Evolutionary conservation across 2,113 vertebrate genomes (phyloP).

Genomic region (Cynocephalus volans): DNA sequence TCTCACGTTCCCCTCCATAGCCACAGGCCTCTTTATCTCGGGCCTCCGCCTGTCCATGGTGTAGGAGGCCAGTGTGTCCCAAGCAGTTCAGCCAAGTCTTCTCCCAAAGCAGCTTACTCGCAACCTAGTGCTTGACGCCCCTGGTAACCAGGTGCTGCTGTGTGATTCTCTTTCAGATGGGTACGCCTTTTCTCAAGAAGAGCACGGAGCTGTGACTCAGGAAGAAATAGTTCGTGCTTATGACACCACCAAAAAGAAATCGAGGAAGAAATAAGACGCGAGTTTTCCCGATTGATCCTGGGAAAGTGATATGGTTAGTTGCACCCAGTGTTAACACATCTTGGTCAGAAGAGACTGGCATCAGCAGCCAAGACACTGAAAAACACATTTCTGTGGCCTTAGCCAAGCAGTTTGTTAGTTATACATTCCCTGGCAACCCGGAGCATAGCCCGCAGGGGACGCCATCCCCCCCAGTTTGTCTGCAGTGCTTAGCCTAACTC

Average conservation of each 20-base stretch:
- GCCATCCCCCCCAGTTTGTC: conserved; percentile 75
- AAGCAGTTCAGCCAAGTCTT: accelerated
- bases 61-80: background rate
- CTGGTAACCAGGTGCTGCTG: background rate
- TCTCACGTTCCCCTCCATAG: background rate
- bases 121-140: accelerated
- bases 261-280: conserved; percentile 91
- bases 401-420: conserved; percentile 87
- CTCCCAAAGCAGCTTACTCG: background rate
- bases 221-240: conserved; percentile 98
- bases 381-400: conserved; percentile 92
- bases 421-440: conserved; percentile 75
- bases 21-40: background rate
- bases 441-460: conserved; percentile 31
- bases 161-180: conserved; percentile 92
- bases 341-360: conserved; percentile 79
- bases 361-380: conserved; percentile 84
- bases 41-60: accelerated
- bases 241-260: conserved; percentile 96
- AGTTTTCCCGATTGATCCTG: conserved; percentile 50
- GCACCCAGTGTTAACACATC: conserved; percentile 75
- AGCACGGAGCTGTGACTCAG: conserved; percentile 97
- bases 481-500: conserved; percentile 85
- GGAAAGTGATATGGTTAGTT: conserved; percentile 79
- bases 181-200: conserved; percentile 99